Base-by-base conservation (phyloP, 2,888 invertebrate genomes). In the Xestoiulus laeticollis region DNA sequence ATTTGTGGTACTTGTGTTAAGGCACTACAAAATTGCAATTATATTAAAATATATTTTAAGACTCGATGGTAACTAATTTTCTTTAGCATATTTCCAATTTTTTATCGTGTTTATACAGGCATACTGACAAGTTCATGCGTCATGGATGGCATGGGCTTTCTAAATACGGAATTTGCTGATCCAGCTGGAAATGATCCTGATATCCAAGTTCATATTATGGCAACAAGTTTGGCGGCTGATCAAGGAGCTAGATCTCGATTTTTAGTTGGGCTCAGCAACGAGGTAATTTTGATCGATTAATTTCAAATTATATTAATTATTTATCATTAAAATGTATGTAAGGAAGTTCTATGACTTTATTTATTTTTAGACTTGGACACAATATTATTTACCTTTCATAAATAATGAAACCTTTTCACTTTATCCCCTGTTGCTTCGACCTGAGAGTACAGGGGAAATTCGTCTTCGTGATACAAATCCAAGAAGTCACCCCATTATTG, bases 151-250 rank as follows among this genome's bases (percentile, higher is more conserved):
- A 93, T 97, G 87, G 97, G 96, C 1, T 98, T 97, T 91, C 95
- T 97, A n/a, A 95, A 95, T 44, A 97, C 97, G 0, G 97, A 97
- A 92, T 97, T 96, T 91, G 96, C 96, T 0, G 97, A 97, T 91
- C 93, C 95, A 87, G 94, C 95, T 0, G 96, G 97, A 88, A 97
- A 97, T 91, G 97, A 96, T 96, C 97, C 97, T 0, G 97, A 97
- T 91, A 96, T 97, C 89, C 96, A 96, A 91, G 96, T 97, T 91
- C 97, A 97, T 96, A 93, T 97, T 92, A 96, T 96, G 3, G 86
- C 86, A 14, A 12, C 12, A 26, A 30, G 8, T 82, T 2, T 14
- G 19, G 12, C 32, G 82, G 12, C 32, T 26, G 82, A 82, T 32
- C 5, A 12, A 10, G 82, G 82, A 82, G n/a, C 32, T 14, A 16